Evolutionary conservation across 2,113 vertebrate species (phyloP).

Genomic region (Meleagris gallopavo): DNA sequence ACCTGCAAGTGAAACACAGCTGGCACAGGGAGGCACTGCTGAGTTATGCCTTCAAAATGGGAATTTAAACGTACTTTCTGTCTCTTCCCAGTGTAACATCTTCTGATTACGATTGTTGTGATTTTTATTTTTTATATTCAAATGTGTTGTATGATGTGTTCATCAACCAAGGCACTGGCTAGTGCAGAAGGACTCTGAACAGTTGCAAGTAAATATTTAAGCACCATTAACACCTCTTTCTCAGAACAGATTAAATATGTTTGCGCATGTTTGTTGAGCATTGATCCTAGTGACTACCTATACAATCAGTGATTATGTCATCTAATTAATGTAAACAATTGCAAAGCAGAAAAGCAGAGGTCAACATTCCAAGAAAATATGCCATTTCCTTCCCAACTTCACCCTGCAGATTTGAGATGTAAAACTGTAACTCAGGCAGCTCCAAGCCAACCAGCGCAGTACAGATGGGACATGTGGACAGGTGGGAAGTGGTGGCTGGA

Average conservation of each 20-base stretch:
- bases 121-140: neutral
- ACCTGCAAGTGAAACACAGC: neutral
- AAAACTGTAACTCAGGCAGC: neutral
- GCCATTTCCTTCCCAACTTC: neutral
- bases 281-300: neutral
- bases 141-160: neutral
- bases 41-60: neutral
- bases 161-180: neutral
- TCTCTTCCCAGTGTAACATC: neutral
- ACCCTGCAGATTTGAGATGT: neutral
- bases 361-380: neutral
- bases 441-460: neutral
- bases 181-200: neutral
- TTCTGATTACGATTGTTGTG: neutral
- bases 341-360: neutral
- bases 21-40: neutral
- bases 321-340: neutral
- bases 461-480: neutral
- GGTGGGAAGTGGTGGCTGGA: neutral
- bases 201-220: neutral
- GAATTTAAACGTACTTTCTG: neutral
- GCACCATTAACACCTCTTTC: neutral
- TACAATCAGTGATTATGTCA: neutral
- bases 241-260: neutral
- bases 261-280: neutral